A percentile compares a stretch with the other conserved stretches of the same genome.
These are phyloP conservation scores for Regulus satrapa DNA, from an alignment of 2,113 vertebrate species.

Conservation along the genomic window DNA sequence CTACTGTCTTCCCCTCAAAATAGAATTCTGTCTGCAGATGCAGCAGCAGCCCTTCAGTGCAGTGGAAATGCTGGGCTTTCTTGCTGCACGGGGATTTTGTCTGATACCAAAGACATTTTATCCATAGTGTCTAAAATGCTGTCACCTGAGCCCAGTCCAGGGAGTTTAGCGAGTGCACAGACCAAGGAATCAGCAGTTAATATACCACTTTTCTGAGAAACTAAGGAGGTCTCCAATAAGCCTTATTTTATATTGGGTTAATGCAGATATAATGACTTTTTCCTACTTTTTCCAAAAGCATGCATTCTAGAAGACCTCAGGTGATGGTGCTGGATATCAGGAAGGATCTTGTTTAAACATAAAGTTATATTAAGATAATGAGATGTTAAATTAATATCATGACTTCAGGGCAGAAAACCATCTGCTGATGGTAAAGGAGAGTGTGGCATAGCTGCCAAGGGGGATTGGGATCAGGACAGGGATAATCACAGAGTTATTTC, in stretches of 20 bases:
- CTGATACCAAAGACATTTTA: neutral
- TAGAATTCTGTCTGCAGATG: neutral
- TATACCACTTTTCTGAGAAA: neutral
- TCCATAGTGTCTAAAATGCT: neutral
- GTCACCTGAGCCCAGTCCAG: fast-evolving
- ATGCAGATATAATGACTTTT: neutral
- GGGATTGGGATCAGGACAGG: neutral
- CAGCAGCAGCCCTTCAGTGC: neutral
- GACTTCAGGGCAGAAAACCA: neutral
- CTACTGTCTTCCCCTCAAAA: neutral
- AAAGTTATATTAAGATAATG: neutral
- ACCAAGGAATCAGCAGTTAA: neutral
- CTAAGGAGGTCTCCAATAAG: neutral
- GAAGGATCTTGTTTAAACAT: neutral
- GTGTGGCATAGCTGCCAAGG: neutral
- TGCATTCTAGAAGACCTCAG: neutral
- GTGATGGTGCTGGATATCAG: neutral
- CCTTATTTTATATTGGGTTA: neutral
- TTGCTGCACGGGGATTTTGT: neutral
- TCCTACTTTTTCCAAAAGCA: neutral
- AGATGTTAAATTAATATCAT: neutral
- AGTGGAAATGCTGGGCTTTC: neutral
- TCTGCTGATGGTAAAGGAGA: neutral
- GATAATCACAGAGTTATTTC: neutral
- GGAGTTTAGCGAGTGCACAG: neutral